phyloP scores from a whole-genome alignment of 2,888 invertebrate species.

The Brenthis ino region DNA sequence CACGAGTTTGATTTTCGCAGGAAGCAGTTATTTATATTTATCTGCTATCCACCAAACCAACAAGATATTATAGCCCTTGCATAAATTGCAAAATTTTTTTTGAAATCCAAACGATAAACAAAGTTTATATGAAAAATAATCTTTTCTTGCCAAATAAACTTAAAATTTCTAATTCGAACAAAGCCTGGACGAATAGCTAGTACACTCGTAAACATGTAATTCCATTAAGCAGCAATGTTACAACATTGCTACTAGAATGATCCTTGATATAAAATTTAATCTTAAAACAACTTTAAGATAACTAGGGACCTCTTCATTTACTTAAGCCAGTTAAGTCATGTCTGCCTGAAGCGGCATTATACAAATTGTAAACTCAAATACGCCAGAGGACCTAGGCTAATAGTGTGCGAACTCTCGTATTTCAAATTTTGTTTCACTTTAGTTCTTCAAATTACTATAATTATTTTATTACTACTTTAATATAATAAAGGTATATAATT shows the following conservation, averaged over 20 bases:
- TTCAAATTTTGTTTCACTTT: conserved; percentile 8
- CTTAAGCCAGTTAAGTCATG: conserved; percentile 8
- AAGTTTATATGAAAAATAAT: too few species aligned
- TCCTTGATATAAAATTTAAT: conserved; percentile 14
- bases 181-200: too few species aligned
- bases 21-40: too few species aligned
- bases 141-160: too few species aligned
- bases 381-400: conserved; percentile 10
- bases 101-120: too few species aligned
- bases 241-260: background rate
- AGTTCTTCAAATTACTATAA: background rate
- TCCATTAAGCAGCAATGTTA: background rate
- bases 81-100: too few species aligned
- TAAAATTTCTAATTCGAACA: too few species aligned
- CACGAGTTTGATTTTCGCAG: too few species aligned
- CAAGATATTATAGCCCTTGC: too few species aligned
- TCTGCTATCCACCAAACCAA: too few species aligned
- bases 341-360: conserved; percentile 16
- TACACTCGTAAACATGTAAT: too few species aligned
- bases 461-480: background rate
- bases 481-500: too few species aligned
- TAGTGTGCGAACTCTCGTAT: conserved; percentile 1
- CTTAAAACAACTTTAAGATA: conserved; percentile 10
- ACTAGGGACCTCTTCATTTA: conserved; percentile 12
- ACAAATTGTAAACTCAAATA: conserved; percentile 23